Base-by-base conservation (phyloP, 2,888 invertebrate genomes). In the Cosmorhoe ocellata region DNA sequence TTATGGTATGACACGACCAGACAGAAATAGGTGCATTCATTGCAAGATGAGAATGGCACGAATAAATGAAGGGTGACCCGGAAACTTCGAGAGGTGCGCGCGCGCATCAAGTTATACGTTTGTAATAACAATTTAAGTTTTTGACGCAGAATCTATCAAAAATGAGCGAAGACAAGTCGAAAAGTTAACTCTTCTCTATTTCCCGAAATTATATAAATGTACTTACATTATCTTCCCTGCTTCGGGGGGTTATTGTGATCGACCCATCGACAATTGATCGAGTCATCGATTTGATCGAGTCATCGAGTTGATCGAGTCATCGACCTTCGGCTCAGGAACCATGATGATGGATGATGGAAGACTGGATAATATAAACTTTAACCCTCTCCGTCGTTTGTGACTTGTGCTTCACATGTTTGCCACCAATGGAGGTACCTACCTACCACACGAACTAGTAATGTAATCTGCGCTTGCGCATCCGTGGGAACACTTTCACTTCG, bases 401-500 rank as follows among this genome's bases (percentile, higher is more conserved):
- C 41, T 51, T 46, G 38, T 22, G 32, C 51, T 44, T 12, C 32
- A 38, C 26, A 22, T 45, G 51, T 18, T 28, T 45, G 28, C 30
- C 28, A 14, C 39, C 13, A 43, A 30, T 14, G 39, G 13, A 33
- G n/a, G 7, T 22, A 34, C 22, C 18, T 22, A 34, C 34, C 13
- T 37, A 39, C 40, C 24, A 38, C 36, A 37, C 49, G 24, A 31
- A 24, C 31, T 11, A n/a, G n/a, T 12, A 32, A 42, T 45, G 49
- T 50, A 55, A 53, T 51, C 62, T 57, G 55, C 65, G 67, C 66
- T 42, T 49, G 65, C 66, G 69, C 68, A 71, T 49, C 60, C 79
- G 83, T 83, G 83, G 77, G 82, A 84, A 81, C 66, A 81, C 83
- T 84, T 83, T 83, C 83, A 80, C 83, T 76, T 61, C 59, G 64